A percentile compares a stretch with the other conserved stretches of the same genome.
phyloP scores from a whole-genome alignment of 2,888 invertebrate genomes.

The Agonopterix alstromeriana region DNA sequence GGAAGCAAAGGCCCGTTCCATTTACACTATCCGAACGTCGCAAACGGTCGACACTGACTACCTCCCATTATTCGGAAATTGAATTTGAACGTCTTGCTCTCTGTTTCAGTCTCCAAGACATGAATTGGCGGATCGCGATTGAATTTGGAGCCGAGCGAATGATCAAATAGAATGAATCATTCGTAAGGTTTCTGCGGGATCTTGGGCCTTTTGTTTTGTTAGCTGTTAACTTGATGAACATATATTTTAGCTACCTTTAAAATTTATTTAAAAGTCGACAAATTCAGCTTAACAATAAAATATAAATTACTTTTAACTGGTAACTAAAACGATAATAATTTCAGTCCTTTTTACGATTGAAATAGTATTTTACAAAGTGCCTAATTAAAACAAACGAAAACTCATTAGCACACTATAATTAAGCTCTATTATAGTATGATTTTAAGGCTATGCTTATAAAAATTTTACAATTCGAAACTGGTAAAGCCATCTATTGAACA shows the following conservation, averaged over 20 bases:
- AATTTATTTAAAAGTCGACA: no score
- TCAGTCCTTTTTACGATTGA: neutral
- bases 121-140: constrained; percentile 23
- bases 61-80: constrained; percentile 42
- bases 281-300: no score
- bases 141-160: constrained; percentile 20
- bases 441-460: no score
- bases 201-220: neutral
- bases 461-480: no score
- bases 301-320: no score
- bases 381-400: neutral
- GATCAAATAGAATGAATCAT: constrained; percentile 18
- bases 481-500: no score
- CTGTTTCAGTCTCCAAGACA: constrained; percentile 10
- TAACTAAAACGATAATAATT: no score
- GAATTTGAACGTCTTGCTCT: constrained; percentile 34
- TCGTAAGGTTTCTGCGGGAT: constrained; percentile 1
- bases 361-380: constrained; percentile 1
- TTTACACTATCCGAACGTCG: constrained; percentile 55
- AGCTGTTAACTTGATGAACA: neutral
- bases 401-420: no score
- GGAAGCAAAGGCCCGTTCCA: constrained; percentile 57
- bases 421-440: no score
- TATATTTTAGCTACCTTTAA: no score
- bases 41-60: constrained; percentile 33